phyloP scores from a whole-genome alignment of 2,113 vertebrate species.

The Syrmaticus mikado region DNA sequence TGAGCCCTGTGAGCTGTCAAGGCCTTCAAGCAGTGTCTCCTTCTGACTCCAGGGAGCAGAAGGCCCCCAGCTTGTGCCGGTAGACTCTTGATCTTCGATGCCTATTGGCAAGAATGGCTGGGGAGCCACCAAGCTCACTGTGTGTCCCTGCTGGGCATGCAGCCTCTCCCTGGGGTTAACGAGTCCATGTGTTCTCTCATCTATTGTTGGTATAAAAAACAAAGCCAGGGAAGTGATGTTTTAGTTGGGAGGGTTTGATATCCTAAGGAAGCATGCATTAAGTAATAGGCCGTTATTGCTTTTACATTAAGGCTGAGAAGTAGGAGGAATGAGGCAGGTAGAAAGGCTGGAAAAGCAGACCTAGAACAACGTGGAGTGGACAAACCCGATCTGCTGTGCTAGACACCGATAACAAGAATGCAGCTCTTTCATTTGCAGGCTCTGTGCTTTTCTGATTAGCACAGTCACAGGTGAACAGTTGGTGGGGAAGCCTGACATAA shows the following conservation, averaged over 20 bases:
- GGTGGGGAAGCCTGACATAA: background rate
- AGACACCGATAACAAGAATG: constrained; percentile 19
- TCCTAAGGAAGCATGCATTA: background rate
- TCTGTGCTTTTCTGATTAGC: constrained; percentile 35
- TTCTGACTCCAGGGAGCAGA: background rate
- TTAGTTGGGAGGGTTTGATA: background rate
- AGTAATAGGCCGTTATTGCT: background rate
- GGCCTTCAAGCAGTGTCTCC: background rate
- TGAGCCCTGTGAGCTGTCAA: background rate
- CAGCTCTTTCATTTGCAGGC: constrained; percentile 33
- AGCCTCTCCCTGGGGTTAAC: background rate
- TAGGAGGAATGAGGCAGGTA: background rate
- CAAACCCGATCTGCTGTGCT: background rate
- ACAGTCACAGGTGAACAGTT: constrained; percentile 11
- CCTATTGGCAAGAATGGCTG: background rate
- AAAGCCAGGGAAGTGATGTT: constrained; percentile 9
- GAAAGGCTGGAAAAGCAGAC: constrained; percentile 7
- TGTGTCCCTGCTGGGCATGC: background rate
- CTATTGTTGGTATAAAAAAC: background rate
- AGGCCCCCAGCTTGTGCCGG: background rate
- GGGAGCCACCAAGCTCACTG: background rate
- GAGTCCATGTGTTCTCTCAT: background rate
- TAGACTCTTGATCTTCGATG: background rate
- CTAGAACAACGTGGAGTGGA: background rate
- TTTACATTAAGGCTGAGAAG: constrained; percentile 6